Percentiles rank a stretch among this genome's conserved stretches.
Evolutionary conservation across 2,113 vertebrate species (phyloP).

Genomic region (Dicrurus megarhynchus): DNA sequence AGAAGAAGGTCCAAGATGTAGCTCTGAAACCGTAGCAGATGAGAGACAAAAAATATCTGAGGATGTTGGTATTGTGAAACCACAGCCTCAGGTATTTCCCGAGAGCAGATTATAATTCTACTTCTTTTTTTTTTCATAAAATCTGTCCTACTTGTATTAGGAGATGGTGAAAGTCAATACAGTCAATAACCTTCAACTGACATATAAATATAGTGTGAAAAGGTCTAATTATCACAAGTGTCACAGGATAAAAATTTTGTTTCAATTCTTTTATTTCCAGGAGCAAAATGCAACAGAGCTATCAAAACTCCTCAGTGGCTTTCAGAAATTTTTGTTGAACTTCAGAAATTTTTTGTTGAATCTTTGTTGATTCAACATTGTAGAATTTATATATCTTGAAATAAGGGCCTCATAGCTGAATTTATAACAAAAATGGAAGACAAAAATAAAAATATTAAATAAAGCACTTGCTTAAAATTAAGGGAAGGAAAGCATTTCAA

Average conservation of each 20-base stretch:
- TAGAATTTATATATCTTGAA: neutral
- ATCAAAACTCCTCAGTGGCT: neutral
- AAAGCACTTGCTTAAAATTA: neutral
- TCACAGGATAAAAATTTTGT: neutral
- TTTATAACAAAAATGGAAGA: neutral
- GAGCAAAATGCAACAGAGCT: neutral
- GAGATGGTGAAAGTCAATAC: neutral
- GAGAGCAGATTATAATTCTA: neutral
- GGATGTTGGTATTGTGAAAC: neutral
- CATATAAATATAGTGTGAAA: neutral
- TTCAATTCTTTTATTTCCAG: neutral
- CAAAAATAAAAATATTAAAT: neutral
- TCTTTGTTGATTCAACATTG: neutral
- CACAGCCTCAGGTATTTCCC: neutral
- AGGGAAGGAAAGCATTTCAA: neutral
- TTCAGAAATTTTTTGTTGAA: neutral
- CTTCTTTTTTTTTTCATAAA: neutral
- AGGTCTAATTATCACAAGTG: neutral
- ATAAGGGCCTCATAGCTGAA: neutral
- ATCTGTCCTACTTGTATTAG: neutral
- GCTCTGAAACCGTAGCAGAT: neutral
- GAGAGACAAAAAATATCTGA: neutral
- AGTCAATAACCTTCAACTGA: slow-evolving; percentile 11
- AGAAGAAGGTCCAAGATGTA: neutral
- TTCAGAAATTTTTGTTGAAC: neutral